Base-by-base conservation (phyloP, 2,797 vertebrate species). In the Hippocampus kuda region DNA sequence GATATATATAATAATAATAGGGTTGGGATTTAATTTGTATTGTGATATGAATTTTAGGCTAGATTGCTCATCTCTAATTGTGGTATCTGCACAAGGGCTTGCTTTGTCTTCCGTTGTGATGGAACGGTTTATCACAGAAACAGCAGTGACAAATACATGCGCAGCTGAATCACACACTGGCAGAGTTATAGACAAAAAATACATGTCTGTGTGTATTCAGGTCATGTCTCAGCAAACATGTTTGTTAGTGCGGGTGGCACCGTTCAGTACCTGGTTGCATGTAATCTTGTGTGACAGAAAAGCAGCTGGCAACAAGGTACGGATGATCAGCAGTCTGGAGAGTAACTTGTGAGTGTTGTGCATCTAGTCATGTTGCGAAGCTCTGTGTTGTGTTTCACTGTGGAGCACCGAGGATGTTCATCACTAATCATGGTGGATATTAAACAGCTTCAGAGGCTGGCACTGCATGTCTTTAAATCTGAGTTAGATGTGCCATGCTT, bases 241-340 rank as follows among this genome's bases (percentile, higher is more conserved):
- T 73, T 71, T n/a, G 67, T 67, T 13, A 74, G 61, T 66, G 57
- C 62, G 34, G 44, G 24, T 48, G 24, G 24, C 24, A 18, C 24
- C 30, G 42, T 48, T 61, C 57, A 70, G 63, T 73, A 67, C 78
- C 56, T 74, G 67, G 78, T 75, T 75, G 65, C 73, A 81, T 71
- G 74, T 87, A 87, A 88, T 86, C 77, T 72, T 75, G 81, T 85
- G 82, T 85, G 84, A 88, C 75, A 69, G 73, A 15, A 68, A 75
- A 82, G 71, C 75, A 84, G 80, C 74, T 78, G 75, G 81, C 77
- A 78, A 75, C 75, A 79, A 69, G 79, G 72, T 75, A 62, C 70
- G 70, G 74, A 77, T 70, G 44, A 20, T 24, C 42, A 65, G 26
- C 42, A 65, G 42, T 3, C 10, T 48, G 15, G 15, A 48, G 24